Evolutionary conservation across 2,113 vertebrate species (phyloP).

Genomic region (Chamaea fasciata): DNA sequence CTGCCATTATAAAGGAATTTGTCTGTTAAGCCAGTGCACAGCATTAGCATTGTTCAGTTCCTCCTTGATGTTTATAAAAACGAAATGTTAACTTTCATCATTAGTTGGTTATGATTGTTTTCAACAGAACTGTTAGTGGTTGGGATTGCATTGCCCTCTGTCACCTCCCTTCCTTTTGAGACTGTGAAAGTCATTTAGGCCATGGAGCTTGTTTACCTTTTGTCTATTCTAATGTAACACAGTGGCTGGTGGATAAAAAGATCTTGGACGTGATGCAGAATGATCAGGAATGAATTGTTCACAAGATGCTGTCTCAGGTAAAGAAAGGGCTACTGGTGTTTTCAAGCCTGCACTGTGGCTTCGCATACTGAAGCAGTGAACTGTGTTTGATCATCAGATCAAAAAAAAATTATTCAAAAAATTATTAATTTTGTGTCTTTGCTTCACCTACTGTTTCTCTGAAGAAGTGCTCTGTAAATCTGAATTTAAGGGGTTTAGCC

Average conservation of each 20-base stretch:
- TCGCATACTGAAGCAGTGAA: background rate
- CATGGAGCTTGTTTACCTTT: background rate
- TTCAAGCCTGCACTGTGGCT: background rate
- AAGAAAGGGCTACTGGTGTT: background rate
- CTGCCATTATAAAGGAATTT: background rate
- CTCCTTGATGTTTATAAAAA: background rate
- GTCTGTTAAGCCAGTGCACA: background rate
- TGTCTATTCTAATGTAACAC: background rate
- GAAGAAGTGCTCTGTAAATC: background rate
- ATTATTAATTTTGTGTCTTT: background rate
- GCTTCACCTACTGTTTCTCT: background rate
- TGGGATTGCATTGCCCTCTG: background rate
- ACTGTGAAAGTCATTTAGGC: background rate
- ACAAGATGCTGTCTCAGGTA: background rate
- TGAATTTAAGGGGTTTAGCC: background rate
- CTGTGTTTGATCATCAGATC: background rate
- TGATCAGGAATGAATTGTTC: background rate
- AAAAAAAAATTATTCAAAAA: background rate
- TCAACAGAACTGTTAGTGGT: background rate
- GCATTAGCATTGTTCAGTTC: background rate
- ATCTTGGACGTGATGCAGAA: background rate
- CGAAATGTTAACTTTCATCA: background rate
- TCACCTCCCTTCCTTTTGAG: background rate
- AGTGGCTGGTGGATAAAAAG: background rate
- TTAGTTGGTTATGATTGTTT: background rate